Evolutionary conservation across 2,113 vertebrate genomes (phyloP).

Genomic region (Urocynchramus pylzowi): DNA sequence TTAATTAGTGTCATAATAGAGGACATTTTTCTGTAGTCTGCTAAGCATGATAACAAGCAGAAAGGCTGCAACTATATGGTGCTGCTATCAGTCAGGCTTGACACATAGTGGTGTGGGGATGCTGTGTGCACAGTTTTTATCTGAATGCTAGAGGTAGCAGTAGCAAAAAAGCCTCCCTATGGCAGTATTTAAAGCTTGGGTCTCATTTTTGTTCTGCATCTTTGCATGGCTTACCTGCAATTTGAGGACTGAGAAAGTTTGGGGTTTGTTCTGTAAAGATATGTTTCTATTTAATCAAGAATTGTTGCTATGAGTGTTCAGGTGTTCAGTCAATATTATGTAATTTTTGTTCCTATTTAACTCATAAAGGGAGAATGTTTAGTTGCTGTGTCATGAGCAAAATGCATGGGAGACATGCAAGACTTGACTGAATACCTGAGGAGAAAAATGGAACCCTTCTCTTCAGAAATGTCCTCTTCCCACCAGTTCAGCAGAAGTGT

Average conservation of each 20-base stretch:
- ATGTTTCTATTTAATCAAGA: background rate
- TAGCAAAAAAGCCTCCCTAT: background rate
- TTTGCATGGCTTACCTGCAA: background rate
- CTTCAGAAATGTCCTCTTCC: background rate
- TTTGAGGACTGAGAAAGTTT: background rate
- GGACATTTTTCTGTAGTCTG: background rate
- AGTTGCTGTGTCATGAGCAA: background rate
- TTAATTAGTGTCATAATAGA: background rate
- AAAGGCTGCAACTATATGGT: background rate
- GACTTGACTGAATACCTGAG: background rate
- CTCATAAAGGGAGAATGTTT: background rate
- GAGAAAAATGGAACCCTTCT: background rate
- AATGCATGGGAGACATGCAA: background rate
- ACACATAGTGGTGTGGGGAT: background rate
- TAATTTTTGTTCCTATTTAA: background rate
- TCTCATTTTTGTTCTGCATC: background rate
- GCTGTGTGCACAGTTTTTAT: background rate
- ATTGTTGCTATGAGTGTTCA: background rate
- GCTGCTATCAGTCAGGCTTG: background rate
- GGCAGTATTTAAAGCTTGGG: background rate
- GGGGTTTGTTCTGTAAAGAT: background rate
- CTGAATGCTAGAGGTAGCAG: background rate
- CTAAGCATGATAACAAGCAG: background rate
- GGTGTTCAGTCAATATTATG: background rate
- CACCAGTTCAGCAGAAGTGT: background rate